A percentile compares a stretch with the other conserved stretches of the same genome.
These are phyloP conservation scores for Achlya flavicornis DNA, from an alignment of 2,888 invertebrate genomes.

Conservation along the genomic window DNA sequence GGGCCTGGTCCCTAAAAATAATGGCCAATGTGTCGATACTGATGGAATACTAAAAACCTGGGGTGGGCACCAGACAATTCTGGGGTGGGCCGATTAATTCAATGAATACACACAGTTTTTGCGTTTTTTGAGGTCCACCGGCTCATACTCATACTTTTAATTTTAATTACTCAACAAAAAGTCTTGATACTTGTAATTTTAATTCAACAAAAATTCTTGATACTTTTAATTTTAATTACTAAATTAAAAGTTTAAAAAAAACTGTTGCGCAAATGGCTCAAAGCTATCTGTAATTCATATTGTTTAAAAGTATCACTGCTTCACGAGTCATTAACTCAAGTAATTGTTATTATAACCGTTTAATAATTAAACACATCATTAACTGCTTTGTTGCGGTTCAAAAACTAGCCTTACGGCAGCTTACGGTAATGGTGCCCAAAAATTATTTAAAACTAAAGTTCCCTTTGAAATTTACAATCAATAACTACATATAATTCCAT, in stretches of 20 bases:
- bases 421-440: slow-evolving; percentile 13
- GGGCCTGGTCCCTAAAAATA: too few relatives aligned
- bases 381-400: slow-evolving; percentile 43
- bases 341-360: slow-evolving; percentile 48
- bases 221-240: too few relatives aligned
- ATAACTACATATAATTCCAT: background rate
- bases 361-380: slow-evolving; percentile 59
- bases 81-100: too few relatives aligned
- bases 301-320: slow-evolving; percentile 28
- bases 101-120: too few relatives aligned
- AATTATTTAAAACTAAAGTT: background rate
- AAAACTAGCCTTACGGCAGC: slow-evolving; percentile 20
- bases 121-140: too few relatives aligned
- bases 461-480: background rate
- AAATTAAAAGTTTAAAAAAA: background rate
- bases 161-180: background rate
- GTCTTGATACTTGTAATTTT: too few relatives aligned
- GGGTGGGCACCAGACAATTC: too few relatives aligned
- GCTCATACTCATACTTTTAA: too few relatives aligned
- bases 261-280: too few relatives aligned
- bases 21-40: too few relatives aligned
- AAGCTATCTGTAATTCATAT: background rate
- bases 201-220: background rate
- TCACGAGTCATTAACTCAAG: slow-evolving; percentile 54
- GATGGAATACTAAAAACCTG: too few relatives aligned